phyloP scores from a whole-genome alignment of 2,888 invertebrate genomes.

The Synanthedon formicaeformis region DNA sequence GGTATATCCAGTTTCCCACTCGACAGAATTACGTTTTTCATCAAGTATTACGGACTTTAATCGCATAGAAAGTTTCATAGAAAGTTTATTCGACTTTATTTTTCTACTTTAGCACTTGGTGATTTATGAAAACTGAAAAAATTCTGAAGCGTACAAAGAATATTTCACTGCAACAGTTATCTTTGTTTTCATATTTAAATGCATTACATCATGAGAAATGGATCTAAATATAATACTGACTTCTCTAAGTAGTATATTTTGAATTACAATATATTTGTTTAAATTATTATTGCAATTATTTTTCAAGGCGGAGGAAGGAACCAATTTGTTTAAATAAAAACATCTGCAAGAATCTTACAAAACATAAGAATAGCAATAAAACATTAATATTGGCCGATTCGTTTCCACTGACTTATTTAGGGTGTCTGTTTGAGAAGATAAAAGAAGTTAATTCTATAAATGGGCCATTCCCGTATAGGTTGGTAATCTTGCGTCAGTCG shows the following conservation, averaged over 20 bases:
- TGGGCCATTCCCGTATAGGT: slow-evolving; percentile 59
- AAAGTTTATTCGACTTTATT: slow-evolving; percentile 53
- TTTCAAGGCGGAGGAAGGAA: too few relatives aligned
- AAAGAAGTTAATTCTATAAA: slow-evolving; percentile 67
- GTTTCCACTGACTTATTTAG: slow-evolving; percentile 53
- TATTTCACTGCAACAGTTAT: slow-evolving; percentile 41
- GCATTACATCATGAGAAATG: slow-evolving; percentile 15
- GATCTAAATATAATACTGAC: too few relatives aligned
- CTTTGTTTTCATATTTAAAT: slow-evolving; percentile 41
- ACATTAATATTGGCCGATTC: slow-evolving; percentile 38
- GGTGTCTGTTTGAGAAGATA: slow-evolving; percentile 54
- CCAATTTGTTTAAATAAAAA: neutral
- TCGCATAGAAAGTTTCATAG: slow-evolving; percentile 50
- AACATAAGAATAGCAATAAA: slow-evolving; percentile 16
- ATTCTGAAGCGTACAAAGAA: slow-evolving; percentile 45
- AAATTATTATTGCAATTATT: too few relatives aligned
- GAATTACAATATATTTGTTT: too few relatives aligned
- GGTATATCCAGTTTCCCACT: slow-evolving; percentile 40
- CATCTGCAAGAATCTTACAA: neutral
- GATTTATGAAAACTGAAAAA: slow-evolving; percentile 62
- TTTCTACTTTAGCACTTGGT: slow-evolving; percentile 53
- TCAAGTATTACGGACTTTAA: slow-evolving; percentile 60
- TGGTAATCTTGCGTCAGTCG: slow-evolving; percentile 58
- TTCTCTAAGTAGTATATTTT: too few relatives aligned
- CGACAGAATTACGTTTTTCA: slow-evolving; percentile 49